These are phyloP conservation scores for Typhlichthys eigenmanni DNA, from an alignment of 2,797 vertebrate genomes.

Conservation along the genomic window DNA sequence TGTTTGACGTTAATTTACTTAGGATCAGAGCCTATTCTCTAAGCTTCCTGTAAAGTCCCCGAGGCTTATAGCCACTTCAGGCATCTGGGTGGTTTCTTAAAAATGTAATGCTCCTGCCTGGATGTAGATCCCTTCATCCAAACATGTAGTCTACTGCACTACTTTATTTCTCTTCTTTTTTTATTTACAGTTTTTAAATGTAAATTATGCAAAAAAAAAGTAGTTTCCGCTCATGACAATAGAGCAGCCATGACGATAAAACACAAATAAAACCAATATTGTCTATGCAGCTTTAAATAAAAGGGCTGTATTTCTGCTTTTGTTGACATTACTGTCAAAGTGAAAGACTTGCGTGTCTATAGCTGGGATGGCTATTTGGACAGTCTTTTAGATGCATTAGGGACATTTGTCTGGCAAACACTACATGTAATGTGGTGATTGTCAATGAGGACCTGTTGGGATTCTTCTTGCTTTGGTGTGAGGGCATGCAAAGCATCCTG, in stretches of 20 bases:
- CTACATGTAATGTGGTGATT: too few relatives aligned
- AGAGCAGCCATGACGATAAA: background rate
- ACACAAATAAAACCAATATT: background rate
- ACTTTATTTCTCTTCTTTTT: background rate
- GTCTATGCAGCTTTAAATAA: too few relatives aligned
- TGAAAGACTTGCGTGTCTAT: background rate
- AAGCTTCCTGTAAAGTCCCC: constrained; percentile 8
- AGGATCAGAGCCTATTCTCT: constrained; percentile 27
- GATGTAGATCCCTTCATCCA: constrained; percentile 12
- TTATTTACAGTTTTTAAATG: background rate
- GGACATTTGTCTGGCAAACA: too few relatives aligned
- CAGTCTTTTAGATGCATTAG: too few relatives aligned
- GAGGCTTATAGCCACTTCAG: constrained; percentile 6
- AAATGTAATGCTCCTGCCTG: constrained; percentile 9
- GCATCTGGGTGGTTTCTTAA: constrained; percentile 19
- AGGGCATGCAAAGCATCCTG: too few relatives aligned
- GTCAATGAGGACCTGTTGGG: too few relatives aligned
- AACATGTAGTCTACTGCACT: constrained; percentile 6
- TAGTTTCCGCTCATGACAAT: too few relatives aligned
- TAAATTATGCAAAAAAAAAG: too few relatives aligned
- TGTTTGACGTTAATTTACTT: constrained; percentile 24
- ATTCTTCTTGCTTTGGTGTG: too few relatives aligned
- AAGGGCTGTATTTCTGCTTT: background rate
- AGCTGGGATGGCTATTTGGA: too few relatives aligned
- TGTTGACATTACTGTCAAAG: constrained; percentile 1